These are phyloP conservation scores for Limosa lapponica DNA, from an alignment of 2,797 vertebrate genomes.

Conservation along the genomic window DNA sequence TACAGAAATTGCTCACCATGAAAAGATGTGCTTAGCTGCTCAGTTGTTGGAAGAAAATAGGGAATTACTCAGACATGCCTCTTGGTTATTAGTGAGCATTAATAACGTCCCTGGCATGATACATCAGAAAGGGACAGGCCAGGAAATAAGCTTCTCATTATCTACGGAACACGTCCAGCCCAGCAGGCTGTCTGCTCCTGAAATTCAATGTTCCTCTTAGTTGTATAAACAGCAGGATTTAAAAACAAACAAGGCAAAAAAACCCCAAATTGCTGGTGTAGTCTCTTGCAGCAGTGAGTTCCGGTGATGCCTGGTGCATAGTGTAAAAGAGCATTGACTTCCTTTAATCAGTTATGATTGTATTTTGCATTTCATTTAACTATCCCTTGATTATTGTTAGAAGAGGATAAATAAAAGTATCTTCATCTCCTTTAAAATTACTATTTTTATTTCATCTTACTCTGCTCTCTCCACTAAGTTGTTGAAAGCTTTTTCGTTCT, in stretches of 20 bases:
- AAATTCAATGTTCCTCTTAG: not conserved
- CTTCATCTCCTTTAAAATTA: not conserved
- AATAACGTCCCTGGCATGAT: slow-evolving; percentile 29
- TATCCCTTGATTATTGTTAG: not conserved
- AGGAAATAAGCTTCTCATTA: slow-evolving; percentile 48
- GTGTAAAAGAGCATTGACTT: not conserved
- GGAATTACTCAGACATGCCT: slow-evolving; percentile 39
- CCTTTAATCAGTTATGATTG: not conserved
- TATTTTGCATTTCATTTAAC: not conserved
- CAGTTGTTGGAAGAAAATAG: slow-evolving; percentile 30
- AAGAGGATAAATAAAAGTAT: not conserved
- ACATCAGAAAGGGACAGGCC: slow-evolving; percentile 33
- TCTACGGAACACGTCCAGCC: not conserved
- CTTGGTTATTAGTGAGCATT: slow-evolving; percentile 32
- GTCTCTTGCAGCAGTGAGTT: not conserved
- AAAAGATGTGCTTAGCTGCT: slow-evolving; percentile 40
- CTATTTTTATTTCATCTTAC: not conserved
- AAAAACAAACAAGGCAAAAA: slow-evolving; percentile 18
- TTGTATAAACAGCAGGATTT: not conserved
- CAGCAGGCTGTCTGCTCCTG: not conserved
- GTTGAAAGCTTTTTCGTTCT: not conserved
- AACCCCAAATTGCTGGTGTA: not conserved
- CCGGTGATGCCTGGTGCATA: not conserved
- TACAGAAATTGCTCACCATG: slow-evolving; percentile 3
- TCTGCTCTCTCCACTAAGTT: not conserved